Conservation (phyloP, 2,797 vertebrate genomes). For the Bucorvus abyssinicus region DNA sequence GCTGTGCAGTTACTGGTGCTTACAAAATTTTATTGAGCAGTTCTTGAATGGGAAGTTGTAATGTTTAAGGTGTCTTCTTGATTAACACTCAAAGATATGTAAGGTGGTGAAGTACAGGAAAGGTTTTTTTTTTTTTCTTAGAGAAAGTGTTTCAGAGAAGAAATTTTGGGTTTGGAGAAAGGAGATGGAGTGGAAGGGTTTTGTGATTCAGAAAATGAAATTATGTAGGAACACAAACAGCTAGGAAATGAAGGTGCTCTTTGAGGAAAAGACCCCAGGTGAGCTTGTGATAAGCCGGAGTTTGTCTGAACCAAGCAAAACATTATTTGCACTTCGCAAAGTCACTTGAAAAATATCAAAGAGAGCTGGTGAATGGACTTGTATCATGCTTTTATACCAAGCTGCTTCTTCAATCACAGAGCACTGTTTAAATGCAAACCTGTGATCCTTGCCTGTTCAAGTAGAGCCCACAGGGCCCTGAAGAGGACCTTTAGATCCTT, state of each 20-base stretch:
- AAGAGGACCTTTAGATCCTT: neutral
- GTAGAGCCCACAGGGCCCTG: neutral
- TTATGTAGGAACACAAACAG: neutral
- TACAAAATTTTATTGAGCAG: neutral
- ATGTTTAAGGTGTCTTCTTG: neutral
- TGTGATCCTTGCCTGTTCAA: neutral
- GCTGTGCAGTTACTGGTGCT: neutral
- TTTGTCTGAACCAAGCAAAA: neutral
- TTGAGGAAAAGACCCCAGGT: neutral
- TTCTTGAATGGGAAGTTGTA: neutral
- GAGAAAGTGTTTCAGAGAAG: neutral
- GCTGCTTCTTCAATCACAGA: neutral
- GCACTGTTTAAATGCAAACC: neutral
- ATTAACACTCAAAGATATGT: neutral
- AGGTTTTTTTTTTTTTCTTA: neutral
- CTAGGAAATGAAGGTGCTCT: neutral
- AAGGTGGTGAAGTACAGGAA: neutral
- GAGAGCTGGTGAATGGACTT: neutral
- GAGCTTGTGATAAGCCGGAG: neutral
- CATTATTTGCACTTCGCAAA: neutral
- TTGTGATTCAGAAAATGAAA: neutral
- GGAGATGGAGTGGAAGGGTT: neutral
- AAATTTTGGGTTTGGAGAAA: neutral
- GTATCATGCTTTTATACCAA: neutral
- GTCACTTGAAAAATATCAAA: neutral